These are phyloP conservation scores for Willisornis vidua DNA, from an alignment of 2,113 vertebrate species.

Conservation along the genomic window DNA sequence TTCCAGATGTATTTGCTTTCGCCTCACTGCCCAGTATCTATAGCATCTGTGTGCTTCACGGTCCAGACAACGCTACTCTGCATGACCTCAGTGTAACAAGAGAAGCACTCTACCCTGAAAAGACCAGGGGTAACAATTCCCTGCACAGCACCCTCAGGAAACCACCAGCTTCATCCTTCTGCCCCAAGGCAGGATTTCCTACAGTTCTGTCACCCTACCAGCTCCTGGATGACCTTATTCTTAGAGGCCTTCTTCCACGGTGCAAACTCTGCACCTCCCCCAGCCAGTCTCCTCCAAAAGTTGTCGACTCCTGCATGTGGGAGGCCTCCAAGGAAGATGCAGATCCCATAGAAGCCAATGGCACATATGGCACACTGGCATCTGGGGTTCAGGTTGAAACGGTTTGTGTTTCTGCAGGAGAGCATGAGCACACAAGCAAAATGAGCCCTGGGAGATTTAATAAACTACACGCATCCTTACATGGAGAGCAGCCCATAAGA, in stretches of 20 bases:
- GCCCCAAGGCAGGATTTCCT: neutral
- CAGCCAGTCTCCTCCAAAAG: neutral
- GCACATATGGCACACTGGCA: rapidly evolving
- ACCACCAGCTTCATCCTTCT: neutral
- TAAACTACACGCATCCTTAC: rapidly evolving
- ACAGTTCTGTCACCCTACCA: neutral
- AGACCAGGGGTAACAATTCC: neutral
- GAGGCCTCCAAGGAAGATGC: neutral
- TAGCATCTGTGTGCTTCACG: neutral
- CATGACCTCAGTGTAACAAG: neutral
- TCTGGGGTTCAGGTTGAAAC: neutral
- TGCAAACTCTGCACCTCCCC: neutral
- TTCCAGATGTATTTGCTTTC: neutral
- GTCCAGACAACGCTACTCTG: neutral
- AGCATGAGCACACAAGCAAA: constrained; percentile 10
- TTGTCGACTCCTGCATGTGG: rapidly evolving
- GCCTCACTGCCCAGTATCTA: neutral
- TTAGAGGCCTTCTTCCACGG: rapidly evolving
- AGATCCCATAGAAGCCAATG: rapidly evolving
- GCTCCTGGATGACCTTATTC: neutral
- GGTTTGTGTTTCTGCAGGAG: neutral
- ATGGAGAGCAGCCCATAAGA: constrained; percentile 42
- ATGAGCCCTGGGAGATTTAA: neutral
- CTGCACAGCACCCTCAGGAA: neutral
- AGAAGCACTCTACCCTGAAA: neutral